These are phyloP conservation scores for Plagiodera versicolora DNA, from an alignment of 2,888 invertebrate species.

Conservation along the genomic window DNA sequence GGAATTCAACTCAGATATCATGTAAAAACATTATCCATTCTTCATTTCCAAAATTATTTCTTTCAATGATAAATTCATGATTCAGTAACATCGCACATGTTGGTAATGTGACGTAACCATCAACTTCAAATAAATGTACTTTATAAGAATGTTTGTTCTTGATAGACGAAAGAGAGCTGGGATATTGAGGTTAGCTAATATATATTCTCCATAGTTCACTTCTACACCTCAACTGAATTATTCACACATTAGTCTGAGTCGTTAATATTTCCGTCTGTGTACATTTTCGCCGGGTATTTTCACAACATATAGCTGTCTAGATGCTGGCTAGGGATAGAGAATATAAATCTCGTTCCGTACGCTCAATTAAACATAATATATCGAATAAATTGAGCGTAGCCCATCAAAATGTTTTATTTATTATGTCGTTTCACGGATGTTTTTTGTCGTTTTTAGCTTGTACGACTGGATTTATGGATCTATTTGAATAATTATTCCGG, in stretches of 20 bases:
- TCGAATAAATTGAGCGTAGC: slow-evolving; percentile 52
- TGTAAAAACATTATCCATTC: no score
- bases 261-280: slow-evolving; percentile 6
- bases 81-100: no score
- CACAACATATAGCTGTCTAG: slow-evolving; percentile 27
- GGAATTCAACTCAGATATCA: no score
- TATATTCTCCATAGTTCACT: no score
- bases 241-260: neutral
- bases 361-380: slow-evolving; percentile 54
- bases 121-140: no score
- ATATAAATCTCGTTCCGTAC: slow-evolving; percentile 52
- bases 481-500: slow-evolving; percentile 41
- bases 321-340: slow-evolving; percentile 38
- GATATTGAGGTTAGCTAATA: no score
- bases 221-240: no score
- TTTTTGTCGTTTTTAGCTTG: slow-evolving; percentile 37
- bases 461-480: slow-evolving; percentile 36
- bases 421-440: slow-evolving; percentile 41
- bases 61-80: no score
- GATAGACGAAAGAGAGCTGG: no score
- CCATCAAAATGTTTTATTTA: slow-evolving; percentile 48
- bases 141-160: no score
- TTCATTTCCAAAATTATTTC: no score
- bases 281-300: slow-evolving; percentile 8
- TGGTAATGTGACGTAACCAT: no score